phyloP scores from a whole-genome alignment of 2,113 vertebrate genomes.

The Mionectes macconnelli region DNA sequence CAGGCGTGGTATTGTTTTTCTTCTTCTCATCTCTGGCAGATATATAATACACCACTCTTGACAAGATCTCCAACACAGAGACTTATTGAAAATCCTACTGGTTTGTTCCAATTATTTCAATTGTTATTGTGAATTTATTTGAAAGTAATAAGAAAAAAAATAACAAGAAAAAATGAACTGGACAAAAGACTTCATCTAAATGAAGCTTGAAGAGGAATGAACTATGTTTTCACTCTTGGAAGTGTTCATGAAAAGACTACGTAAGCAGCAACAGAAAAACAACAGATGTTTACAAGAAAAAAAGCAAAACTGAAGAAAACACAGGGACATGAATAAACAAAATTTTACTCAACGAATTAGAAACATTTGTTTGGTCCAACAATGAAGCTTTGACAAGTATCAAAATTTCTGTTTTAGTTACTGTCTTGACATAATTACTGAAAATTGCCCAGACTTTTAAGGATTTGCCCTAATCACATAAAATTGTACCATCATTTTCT shows the following conservation, averaged over 20 bases:
- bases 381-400: constrained; percentile 29
- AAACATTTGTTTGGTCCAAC: constrained; percentile 29
- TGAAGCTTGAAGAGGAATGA: neutral
- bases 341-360: neutral
- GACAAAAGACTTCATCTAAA: neutral
- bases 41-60: neutral
- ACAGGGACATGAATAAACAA: neutral
- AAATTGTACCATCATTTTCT: constrained; percentile 64
- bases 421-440: constrained; percentile 22
- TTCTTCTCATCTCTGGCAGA: neutral
- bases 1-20: neutral
- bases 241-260: neutral
- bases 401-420: constrained; percentile 31
- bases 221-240: neutral
- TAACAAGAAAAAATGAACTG: neutral
- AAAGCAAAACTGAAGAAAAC: neutral
- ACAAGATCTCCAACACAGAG: neutral
- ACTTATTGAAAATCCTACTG: neutral
- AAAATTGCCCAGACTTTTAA: constrained; percentile 47
- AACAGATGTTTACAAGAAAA: constrained; percentile 26
- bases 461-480: constrained; percentile 65
- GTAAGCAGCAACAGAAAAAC: constrained; percentile 31
- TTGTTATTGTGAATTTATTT: neutral
- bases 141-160: neutral
- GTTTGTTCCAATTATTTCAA: neutral